phyloP scores from a whole-genome alignment of 2,113 vertebrate species.

The Canis aureus region DNA sequence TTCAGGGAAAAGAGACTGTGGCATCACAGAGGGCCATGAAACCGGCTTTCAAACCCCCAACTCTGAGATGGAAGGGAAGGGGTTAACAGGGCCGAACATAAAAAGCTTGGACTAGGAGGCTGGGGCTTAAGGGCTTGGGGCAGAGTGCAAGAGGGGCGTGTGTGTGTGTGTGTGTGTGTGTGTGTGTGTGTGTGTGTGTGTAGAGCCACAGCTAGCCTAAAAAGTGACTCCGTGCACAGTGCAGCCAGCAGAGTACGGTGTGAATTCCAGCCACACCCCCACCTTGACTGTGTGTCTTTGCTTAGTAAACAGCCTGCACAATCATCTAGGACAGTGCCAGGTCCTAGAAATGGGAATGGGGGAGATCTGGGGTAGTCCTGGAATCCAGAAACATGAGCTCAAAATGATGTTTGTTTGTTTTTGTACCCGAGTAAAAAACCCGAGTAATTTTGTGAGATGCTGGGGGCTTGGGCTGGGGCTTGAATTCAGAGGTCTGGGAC shows the following conservation, averaged over 20 bases:
- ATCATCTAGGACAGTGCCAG: neutral
- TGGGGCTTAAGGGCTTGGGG: neutral
- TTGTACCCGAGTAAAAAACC: neutral
- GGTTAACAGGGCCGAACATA: neutral
- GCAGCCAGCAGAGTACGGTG: neutral
- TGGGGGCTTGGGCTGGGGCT: neutral
- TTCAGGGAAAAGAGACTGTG: neutral
- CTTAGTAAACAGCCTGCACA: neutral
- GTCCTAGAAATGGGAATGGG: neutral
- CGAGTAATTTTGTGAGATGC: neutral
- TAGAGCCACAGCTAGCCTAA: neutral
- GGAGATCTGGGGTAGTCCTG: neutral
- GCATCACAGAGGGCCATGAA: neutral
- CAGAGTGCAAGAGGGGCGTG: neutral
- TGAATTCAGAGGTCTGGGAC: conserved; percentile 32
- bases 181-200: neutral
- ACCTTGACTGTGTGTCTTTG: neutral
- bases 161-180: neutral
- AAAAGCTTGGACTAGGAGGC: neutral
- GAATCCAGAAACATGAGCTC: neutral
- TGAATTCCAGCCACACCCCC: neutral
- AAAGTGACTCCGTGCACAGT: neutral
- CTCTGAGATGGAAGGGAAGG: conserved; percentile 20
- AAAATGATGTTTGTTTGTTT: neutral
- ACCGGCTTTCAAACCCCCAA: neutral